Conservation (phyloP, 2,113 vertebrate genomes). For the Bufo gargarizans region DNA sequence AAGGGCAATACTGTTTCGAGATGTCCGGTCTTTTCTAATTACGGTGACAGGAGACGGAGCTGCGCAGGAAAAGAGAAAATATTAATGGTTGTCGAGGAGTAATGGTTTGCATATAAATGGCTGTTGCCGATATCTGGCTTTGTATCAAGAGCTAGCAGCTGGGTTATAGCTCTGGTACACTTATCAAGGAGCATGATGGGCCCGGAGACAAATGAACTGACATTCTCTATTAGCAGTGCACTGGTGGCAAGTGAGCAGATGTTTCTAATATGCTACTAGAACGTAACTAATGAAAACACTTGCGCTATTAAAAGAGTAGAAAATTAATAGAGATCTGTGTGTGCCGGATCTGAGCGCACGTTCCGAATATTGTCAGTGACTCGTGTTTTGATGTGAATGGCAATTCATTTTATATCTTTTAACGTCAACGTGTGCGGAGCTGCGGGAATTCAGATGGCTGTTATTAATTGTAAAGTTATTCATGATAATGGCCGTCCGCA, state of each 20-base stretch:
- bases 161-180: conserved; percentile 66
- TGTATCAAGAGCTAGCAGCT: conserved; percentile 68
- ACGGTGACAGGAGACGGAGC: conserved; percentile 90
- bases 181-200: conserved; percentile 58
- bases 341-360: background rate
- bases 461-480: conserved; percentile 34
- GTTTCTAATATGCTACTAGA: conserved; percentile 86
- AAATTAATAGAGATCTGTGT: conserved; percentile 68
- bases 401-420: conserved; percentile 40
- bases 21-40: conserved; percentile 92
- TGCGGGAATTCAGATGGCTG: conserved; percentile 28
- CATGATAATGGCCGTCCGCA: conserved; percentile 19
- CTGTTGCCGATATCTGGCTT: conserved; percentile 64
- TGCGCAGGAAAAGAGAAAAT: conserved; percentile 63
- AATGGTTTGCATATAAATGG: conserved; percentile 63
- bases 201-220: conserved; percentile 68
- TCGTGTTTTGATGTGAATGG: background rate
- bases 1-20: conserved; percentile 90
- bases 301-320: conserved; percentile 63
- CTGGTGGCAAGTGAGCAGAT: conserved; percentile 79
- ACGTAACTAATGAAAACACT: conserved; percentile 77
- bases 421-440: background rate
- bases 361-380: conserved; percentile 15
- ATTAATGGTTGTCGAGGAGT: conserved; percentile 64
- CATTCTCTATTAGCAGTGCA: conserved; percentile 63